These are phyloP conservation scores for Drosophila watanabei DNA, from an alignment of 1,140 invertebrate species.

Conservation along the genomic window DNA sequence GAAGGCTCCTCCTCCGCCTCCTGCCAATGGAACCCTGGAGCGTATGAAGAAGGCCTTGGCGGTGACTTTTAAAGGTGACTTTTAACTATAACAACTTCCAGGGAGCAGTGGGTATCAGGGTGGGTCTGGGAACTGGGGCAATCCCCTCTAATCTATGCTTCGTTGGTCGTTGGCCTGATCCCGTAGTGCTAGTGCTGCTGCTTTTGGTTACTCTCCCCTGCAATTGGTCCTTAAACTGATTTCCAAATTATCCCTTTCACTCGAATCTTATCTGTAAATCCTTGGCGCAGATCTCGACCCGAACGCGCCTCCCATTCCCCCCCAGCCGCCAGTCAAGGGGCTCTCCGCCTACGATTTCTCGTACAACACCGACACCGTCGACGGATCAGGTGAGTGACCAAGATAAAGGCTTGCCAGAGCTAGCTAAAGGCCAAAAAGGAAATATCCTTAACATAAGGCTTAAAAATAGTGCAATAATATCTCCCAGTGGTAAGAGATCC, in stretches of 20 bases:
- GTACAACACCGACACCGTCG: slow-evolving; percentile 56
- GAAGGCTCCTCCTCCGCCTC: slow-evolving; percentile 11
- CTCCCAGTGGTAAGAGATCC: background rate
- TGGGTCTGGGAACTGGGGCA: slow-evolving; percentile 15
- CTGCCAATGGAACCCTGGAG: slow-evolving; percentile 49
- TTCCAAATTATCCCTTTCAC: slow-evolving; percentile 60
- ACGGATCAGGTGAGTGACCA: slow-evolving; percentile 72
- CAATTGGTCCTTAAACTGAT: slow-evolving; percentile 53
- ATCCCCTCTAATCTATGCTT: slow-evolving; percentile 20
- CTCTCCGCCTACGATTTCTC: slow-evolving; percentile 44
- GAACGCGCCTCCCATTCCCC: slow-evolving; percentile 75
- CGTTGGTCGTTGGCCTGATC: slow-evolving; percentile 42
- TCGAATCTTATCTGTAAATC: slow-evolving; percentile 40
- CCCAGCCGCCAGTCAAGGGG: slow-evolving; percentile 73
- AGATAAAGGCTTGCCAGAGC: background rate
- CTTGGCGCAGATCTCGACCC: slow-evolving; percentile 75
- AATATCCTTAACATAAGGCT: background rate
- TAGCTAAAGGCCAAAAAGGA: background rate
- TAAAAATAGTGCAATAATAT: background rate
- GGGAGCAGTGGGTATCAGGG: slow-evolving; percentile 22
- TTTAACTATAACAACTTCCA: slow-evolving; percentile 16
- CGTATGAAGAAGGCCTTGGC: slow-evolving; percentile 61
- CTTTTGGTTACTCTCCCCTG: slow-evolving; percentile 32
- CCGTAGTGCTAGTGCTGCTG: slow-evolving; percentile 54
- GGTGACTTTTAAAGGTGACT: slow-evolving; percentile 83